Base-by-base conservation (phyloP, 2,113 vertebrate species). In the Nyctibius bracteatus region DNA sequence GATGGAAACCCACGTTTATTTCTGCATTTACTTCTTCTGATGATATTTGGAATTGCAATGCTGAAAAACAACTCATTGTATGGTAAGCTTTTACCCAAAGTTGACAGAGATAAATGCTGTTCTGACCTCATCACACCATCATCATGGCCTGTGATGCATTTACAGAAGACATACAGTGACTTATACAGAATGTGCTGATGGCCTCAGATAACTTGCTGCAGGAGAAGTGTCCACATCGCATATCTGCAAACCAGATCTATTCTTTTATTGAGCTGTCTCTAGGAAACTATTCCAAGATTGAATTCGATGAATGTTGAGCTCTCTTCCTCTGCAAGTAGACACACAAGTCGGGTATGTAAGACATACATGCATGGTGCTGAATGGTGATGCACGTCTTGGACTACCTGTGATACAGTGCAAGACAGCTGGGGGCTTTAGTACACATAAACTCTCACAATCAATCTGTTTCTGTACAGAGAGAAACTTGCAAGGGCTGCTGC, bases 141-240 rank as follows among this genome's bases (percentile, higher is more conserved):
- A 47, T 49, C 41, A 55, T 52, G 59, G 90, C 20, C 49, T 55
- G 3, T 24, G 33, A 55, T 67, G 27, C 14, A 1, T 35, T 62
- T 46, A 55, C 1, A 1, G 37, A 85, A 80, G 49, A 24, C 6
- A 27, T 28, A 22, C 0, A 0, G 8, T 65, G 57, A 63, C 22
- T 75, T 80, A 52, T 35, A 46, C 5, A 59, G 22, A 57, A 10
- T 10, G 8, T 5, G 5, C 21, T 90, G 51, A 66, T 81, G 57
- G 23, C 22, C 74, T 81, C 35, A 10, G 6, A 58, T 41, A 78
- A 81, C 0, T 1, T 43, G 12, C 30, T 68, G 44, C 20, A 68
- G 63, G 7, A 55, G n/a, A 79, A 49, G 2, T n/a, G 22, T 52
- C 33, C 14, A 19, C 31, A 70, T 20, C n/a, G 57, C 21, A 8